These are phyloP conservation scores for Diachasmimorpha longicaudata DNA, from an alignment of 1,140 invertebrate genomes.

Conservation along the genomic window DNA sequence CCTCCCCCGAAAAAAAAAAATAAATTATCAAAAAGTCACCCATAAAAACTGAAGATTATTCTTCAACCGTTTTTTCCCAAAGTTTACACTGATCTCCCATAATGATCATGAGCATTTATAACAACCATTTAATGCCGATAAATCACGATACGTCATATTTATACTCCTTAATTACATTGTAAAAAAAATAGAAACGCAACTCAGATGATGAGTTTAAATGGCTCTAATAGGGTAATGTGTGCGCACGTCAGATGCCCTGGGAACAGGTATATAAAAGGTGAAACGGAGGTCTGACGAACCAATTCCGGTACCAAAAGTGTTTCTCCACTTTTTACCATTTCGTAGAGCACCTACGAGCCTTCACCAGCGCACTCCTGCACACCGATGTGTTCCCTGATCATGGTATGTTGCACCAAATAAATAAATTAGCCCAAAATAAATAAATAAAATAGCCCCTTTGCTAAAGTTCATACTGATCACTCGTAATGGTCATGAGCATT, in stretches of 20 bases:
- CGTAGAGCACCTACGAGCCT: too few species aligned
- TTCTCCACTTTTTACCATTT: too few species aligned
- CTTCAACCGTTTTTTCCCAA: too few species aligned
- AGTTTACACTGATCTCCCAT: background rate
- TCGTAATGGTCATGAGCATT: background rate
- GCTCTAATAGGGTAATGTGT: background rate
- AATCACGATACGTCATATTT: background rate
- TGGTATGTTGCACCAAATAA: too few species aligned
- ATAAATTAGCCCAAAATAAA: too few species aligned
- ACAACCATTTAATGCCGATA: background rate
- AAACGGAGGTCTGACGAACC: slow-evolving; percentile 11
- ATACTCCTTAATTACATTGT: background rate
- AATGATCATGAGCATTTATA: background rate
- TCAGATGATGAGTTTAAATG: slow-evolving; percentile 16
- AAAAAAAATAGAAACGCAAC: background rate
- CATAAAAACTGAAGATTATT: background rate
- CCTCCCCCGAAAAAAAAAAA: background rate
- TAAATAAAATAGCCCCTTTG: too few species aligned
- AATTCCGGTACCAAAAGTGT: too few species aligned
- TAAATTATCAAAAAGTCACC: background rate
- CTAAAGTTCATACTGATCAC: too few species aligned
- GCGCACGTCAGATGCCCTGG: background rate
- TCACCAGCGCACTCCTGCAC: too few species aligned
- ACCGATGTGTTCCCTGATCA: too few species aligned
- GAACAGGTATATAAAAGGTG: slow-evolving; percentile 8